phyloP scores from a whole-genome alignment of 2,113 vertebrate species.

The Melospiza melodia region DNA sequence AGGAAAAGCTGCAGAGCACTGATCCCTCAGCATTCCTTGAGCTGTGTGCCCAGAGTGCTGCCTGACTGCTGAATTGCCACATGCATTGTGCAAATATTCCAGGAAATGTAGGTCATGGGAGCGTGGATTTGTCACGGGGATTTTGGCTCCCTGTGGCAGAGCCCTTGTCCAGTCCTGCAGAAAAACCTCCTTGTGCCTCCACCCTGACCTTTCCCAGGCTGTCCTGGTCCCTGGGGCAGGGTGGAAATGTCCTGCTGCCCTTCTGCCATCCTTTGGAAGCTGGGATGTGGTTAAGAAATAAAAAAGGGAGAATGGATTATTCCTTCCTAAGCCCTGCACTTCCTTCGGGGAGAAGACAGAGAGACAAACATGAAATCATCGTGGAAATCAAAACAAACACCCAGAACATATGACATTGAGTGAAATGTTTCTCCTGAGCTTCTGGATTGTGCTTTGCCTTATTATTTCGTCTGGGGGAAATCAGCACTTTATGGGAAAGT shows the following conservation, averaged over 20 bases:
- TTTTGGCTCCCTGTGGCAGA: background rate
- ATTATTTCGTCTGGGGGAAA: background rate
- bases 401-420: background rate
- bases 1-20: background rate
- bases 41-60: background rate
- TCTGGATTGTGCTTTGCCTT: background rate
- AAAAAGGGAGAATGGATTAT: background rate
- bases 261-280: background rate
- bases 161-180: accelerated
- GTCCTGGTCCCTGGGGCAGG: background rate
- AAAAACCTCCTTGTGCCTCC: background rate
- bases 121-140: background rate
- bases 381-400: background rate
- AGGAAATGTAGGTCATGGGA: background rate
- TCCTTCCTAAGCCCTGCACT: background rate
- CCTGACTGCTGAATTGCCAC: background rate
- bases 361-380: background rate
- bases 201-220: background rate
- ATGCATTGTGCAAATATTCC: background rate
- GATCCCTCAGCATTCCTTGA: background rate
- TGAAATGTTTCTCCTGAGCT: background rate
- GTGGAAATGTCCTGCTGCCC: background rate
- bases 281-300: background rate
- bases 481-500: slow-evolving; percentile 6
- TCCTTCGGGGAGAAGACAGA: background rate